These are phyloP conservation scores for Martes martes DNA, from an alignment of 2,113 vertebrate species.

Conservation along the genomic window DNA sequence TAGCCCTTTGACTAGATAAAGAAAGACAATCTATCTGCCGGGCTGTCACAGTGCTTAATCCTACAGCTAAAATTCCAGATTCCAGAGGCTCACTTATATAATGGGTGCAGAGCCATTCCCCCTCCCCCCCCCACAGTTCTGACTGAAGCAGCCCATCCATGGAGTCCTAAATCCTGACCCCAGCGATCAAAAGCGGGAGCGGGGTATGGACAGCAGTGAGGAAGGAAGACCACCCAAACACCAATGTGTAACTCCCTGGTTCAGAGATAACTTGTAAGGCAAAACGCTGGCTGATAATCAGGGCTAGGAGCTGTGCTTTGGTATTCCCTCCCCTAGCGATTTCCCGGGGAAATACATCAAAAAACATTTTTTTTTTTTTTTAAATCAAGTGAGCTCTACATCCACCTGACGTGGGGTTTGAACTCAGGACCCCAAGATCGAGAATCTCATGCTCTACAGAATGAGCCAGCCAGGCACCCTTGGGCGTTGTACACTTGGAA, in stretches of 20 bases:
- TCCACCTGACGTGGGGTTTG: background rate
- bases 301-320: background rate
- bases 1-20: background rate
- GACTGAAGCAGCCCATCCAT: background rate
- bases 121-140: background rate
- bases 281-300: background rate
- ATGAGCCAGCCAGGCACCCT: background rate
- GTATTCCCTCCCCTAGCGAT: background rate
- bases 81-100: background rate
- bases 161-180: background rate
- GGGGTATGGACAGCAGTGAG: background rate
- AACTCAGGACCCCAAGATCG: background rate
- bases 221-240: background rate
- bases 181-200: background rate
- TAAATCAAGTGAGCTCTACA: background rate
- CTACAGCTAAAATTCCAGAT: background rate
- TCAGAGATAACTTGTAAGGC: background rate
- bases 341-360: background rate
- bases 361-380: background rate
- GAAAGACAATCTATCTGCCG: background rate
- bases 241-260: background rate
- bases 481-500: background rate
- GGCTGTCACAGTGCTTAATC: background rate
- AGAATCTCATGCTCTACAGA: background rate
- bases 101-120: background rate